Evolutionary conservation across 2,113 vertebrate species (phyloP).

Genomic region (Natator depressus): DNA sequence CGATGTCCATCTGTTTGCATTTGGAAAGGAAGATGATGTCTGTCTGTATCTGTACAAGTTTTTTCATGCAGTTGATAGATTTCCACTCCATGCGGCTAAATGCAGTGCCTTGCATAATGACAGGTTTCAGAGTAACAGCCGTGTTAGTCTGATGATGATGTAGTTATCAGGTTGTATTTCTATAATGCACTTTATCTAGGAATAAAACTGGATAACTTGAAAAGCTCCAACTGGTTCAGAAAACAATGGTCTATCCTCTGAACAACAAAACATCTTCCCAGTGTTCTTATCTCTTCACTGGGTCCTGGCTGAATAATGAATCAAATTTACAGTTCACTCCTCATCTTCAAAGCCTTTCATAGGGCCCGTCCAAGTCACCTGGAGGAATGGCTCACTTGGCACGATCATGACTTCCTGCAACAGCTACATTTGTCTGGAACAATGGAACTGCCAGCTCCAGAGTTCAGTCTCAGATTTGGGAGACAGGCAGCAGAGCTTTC

Average conservation of each 20-base stretch:
- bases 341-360: not conserved
- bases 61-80: too few relatives aligned
- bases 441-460: not conserved
- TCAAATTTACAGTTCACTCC: not conserved
- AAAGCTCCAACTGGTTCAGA: not conserved
- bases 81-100: too few relatives aligned
- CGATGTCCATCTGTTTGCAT: too few relatives aligned
- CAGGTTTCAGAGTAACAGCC: too few relatives aligned
- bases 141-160: not conserved
- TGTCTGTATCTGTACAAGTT: too few relatives aligned
- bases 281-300: not conserved
- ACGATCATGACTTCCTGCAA: not conserved
- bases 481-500: constrained; percentile 25
- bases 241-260: not conserved
- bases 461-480: not conserved
- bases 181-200: not conserved
- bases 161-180: not conserved
- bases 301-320: not conserved
- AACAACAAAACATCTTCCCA: not conserved
- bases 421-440: not conserved
- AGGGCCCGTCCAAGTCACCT: not conserved
- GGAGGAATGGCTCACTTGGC: not conserved
- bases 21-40: too few relatives aligned
- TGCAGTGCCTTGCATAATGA: too few relatives aligned
- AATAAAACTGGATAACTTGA: not conserved